Conservation (phyloP, 2,888 invertebrate species). For the Neoitamus cyanurus region DNA sequence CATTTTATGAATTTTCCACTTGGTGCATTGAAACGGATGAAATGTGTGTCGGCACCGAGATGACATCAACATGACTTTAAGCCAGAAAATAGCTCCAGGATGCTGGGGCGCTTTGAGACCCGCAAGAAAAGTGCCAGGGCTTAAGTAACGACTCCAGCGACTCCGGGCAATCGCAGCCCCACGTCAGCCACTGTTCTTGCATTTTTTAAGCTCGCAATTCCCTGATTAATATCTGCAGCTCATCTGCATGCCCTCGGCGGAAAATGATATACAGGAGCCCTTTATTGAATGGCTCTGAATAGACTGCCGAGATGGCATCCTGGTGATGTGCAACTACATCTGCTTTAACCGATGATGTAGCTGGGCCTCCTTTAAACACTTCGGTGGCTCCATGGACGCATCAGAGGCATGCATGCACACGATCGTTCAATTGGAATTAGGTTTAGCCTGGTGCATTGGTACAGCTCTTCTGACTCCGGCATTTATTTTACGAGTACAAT, state of each 20-base stretch:
- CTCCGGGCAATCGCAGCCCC: not conserved
- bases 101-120: not conserved
- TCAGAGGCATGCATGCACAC: not conserved
- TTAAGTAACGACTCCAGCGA: not conserved
- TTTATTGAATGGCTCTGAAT: not conserved
- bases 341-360: not conserved
- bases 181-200: not conserved
- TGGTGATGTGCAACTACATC: not conserved
- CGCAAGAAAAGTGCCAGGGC: not conserved
- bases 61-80: not conserved
- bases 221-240: not conserved
- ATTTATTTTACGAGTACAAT: not conserved
- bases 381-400: not conserved
- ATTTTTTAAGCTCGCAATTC: not conserved
- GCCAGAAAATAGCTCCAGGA: not conserved
- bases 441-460: not conserved
- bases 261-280: not conserved
- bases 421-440: not conserved
- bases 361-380: not conserved
- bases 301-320: not conserved
- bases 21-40: not conserved
- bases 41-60: constrained; percentile 1
- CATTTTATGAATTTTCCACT: constrained; percentile 17
- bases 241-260: not conserved
- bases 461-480: not conserved